Evolutionary conservation across 2,113 vertebrate species (phyloP), one percentile per base, ranked within the genome.

Genomic region (Lampris megalopsis): DNA sequence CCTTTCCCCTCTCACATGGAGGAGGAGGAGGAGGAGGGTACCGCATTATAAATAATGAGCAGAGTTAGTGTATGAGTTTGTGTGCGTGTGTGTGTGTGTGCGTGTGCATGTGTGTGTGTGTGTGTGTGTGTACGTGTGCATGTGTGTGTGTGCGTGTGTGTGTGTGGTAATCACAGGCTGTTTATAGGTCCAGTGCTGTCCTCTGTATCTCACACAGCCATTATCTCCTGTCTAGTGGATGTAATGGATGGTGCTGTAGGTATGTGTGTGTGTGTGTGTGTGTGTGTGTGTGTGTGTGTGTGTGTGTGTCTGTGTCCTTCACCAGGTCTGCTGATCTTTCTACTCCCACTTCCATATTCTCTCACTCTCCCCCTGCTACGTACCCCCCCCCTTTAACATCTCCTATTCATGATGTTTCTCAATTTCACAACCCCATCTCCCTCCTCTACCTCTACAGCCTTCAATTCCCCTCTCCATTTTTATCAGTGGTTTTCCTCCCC

Each of bases 171-270:
- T 71, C 62, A 71, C 24, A 40, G 47, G 43, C 69, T 71, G 68
- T 80, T 69, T 74, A 64, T 74, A 64, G 70, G 77, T 54, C 58
- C 77, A 11, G 58, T 43, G 47, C 53, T 53, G 72, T 80, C 72
- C 72, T 75, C 78, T 71, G 61, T 48, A 61, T 64, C 66, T 64
- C 54, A n/a, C 35, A 59, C 71, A 54, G 71, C 47, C 66, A 80
- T 80, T 80, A 80, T 48, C 2, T 3, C 36, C 71, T 61, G 71
- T 75, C 72, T 47, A 75, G 24, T 6, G n/a, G 35, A 13, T 35
- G 54, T 80, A 80, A 81, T 81, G 72, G 67, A 75, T 81, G 79
- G 24, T 6, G 65, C 77, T 59, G 53, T 68, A 73, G 73, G 37
- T 54, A 38, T 7, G 24, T n/a, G 6, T 59, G 40, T 69, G 61